Evolutionary conservation across 2,113 vertebrate species (phyloP).

Genomic region (Benitochromis conjunctus): DNA sequence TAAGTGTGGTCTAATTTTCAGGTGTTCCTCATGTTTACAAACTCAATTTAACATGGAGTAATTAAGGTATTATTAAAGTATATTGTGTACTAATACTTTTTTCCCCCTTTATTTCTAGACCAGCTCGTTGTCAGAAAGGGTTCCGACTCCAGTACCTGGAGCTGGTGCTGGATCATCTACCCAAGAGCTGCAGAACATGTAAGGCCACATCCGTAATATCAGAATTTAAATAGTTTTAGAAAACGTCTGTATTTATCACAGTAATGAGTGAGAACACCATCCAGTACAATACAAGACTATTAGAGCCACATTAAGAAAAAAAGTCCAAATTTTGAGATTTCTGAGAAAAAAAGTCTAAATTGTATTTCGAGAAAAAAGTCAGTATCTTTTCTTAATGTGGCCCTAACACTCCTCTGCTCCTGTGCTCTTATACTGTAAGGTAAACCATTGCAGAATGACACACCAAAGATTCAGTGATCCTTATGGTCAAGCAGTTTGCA

Average conservation of each 20-base stretch:
- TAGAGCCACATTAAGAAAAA: background rate
- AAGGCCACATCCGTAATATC: conserved; percentile 36
- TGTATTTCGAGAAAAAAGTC: too few species aligned
- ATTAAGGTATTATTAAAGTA: background rate
- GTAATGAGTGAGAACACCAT: background rate
- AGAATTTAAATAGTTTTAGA: background rate
- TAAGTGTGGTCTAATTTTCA: background rate
- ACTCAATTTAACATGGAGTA: background rate
- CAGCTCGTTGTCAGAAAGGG: conserved; percentile 78
- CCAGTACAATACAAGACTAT: background rate
- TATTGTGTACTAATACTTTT: background rate
- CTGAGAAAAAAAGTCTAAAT: too few species aligned
- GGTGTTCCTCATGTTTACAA: too few species aligned
- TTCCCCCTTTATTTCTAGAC: conserved; percentile 57
- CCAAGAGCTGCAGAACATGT: conserved; percentile 78
- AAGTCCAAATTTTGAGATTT: too few species aligned
- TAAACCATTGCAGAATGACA: background rate
- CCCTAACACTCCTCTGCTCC: too few species aligned
- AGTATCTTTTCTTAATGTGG: too few species aligned
- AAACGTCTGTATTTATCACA: background rate
- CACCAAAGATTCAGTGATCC: background rate
- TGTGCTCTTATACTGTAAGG: background rate
- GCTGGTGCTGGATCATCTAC: conserved; percentile 39
- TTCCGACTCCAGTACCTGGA: conserved; percentile 78
- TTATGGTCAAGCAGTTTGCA: background rate